Conservation (phyloP, 2,113 vertebrate genomes). For the Melospiza melodia region DNA sequence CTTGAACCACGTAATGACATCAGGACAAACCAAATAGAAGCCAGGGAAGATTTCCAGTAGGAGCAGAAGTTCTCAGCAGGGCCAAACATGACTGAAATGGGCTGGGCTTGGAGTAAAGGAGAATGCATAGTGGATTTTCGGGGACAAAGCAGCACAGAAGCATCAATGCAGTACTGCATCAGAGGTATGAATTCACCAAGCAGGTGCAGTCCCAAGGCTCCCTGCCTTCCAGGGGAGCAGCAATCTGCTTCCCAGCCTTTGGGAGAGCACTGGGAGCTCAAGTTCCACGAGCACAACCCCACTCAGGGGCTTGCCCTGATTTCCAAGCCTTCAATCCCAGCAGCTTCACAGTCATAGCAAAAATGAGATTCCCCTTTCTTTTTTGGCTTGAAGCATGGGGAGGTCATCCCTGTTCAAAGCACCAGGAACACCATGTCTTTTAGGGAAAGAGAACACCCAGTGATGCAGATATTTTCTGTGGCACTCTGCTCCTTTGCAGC, state of each 20-base stretch:
- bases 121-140: not conserved
- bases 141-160: not conserved
- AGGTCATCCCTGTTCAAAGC: not conserved
- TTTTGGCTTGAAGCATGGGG: not conserved
- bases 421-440: not conserved
- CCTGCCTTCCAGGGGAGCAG: not conserved
- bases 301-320: not conserved
- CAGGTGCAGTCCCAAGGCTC: not conserved
- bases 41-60: not conserved
- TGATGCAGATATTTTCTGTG: not conserved
- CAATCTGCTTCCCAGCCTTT: not conserved
- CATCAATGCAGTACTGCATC: accelerated
- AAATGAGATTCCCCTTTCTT: not conserved
- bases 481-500: not conserved
- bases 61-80: not conserved
- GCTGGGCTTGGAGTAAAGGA: not conserved
- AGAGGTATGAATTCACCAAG: accelerated
- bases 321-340: not conserved
- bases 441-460: not conserved
- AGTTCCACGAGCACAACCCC: accelerated
- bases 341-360: not conserved
- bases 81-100: not conserved
- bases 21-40: not conserved
- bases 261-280: not conserved
- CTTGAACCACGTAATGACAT: not conserved